Evolutionary conservation across 2,113 vertebrate species (phyloP).

Genomic region (Xiphorhynchus elegans): DNA sequence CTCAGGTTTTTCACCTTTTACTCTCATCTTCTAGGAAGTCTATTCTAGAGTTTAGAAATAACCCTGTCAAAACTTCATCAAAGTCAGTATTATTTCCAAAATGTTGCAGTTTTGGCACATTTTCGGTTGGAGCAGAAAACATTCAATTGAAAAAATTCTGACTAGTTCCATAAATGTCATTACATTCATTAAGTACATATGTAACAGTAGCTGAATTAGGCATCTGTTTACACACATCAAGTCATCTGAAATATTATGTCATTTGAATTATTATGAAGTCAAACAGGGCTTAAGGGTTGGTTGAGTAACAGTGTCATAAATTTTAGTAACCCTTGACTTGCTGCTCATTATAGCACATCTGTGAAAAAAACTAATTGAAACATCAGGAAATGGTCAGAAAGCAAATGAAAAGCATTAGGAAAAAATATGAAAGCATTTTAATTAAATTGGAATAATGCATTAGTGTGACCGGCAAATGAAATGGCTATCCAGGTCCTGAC

Average conservation of each 20-base stretch:
- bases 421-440: not conserved
- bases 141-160: not conserved
- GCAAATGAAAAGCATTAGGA: not conserved
- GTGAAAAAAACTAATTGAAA: not conserved
- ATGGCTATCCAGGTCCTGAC: not conserved
- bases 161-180: not conserved
- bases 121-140: not conserved
- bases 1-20: not conserved
- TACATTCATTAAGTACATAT: not conserved
- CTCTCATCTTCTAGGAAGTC: not conserved
- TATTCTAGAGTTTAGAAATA: not conserved
- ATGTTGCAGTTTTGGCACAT: not conserved
- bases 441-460: not conserved
- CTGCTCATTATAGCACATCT: not conserved
- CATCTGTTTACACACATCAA: conserved; percentile 4
- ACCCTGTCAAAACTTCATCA: not conserved
- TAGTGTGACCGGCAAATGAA: not conserved
- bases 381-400: conserved; percentile 7
- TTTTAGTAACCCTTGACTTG: not conserved
- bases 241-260: not conserved
- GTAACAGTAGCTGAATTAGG: not conserved
- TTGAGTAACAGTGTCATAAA: conserved; percentile 3
- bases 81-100: not conserved
- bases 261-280: not conserved
- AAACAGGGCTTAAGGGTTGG: not conserved